These are phyloP conservation scores for Ryuthela nishihirai DNA, from an alignment of 2,888 invertebrate genomes.

Conservation along the genomic window DNA sequence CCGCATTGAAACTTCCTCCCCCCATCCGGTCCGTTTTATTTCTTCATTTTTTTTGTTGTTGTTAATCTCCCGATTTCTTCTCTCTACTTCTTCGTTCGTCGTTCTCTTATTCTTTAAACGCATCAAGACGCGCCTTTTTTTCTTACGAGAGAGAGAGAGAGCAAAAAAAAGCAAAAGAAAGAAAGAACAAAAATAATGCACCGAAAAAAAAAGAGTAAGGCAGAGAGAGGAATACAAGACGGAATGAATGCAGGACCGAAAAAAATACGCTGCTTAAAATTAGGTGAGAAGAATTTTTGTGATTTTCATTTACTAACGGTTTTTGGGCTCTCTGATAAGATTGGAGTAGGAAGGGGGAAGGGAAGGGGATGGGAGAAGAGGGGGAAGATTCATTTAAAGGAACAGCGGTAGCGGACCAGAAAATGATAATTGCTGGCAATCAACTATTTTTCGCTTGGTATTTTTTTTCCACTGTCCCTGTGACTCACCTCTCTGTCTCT, in stretches of 20 bases:
- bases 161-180: too few species aligned
- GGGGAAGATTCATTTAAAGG: constrained; percentile 31
- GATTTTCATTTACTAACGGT: constrained; percentile 27
- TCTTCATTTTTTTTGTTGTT: not conserved
- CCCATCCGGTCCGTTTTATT: not conserved
- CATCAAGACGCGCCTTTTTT: too few species aligned
- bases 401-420: constrained; percentile 19
- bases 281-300: constrained; percentile 6
- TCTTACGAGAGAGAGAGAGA: too few species aligned
- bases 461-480: not conserved
- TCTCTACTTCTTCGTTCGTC: too few species aligned
- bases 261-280: not conserved
- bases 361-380: too few species aligned
- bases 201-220: not conserved
- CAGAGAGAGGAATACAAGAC: not conserved
- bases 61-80: too few species aligned
- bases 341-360: too few species aligned
- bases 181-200: not conserved
- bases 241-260: not conserved
- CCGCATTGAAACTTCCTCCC: too few species aligned
- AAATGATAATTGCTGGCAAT: constrained; percentile 29
- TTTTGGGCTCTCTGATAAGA: too few species aligned
- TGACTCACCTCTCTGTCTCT: not conserved
- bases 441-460: constrained; percentile 17
- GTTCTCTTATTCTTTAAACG: too few species aligned